These are phyloP conservation scores for Hesperia comma DNA, from an alignment of 2,888 invertebrate genomes.

Conservation along the genomic window DNA sequence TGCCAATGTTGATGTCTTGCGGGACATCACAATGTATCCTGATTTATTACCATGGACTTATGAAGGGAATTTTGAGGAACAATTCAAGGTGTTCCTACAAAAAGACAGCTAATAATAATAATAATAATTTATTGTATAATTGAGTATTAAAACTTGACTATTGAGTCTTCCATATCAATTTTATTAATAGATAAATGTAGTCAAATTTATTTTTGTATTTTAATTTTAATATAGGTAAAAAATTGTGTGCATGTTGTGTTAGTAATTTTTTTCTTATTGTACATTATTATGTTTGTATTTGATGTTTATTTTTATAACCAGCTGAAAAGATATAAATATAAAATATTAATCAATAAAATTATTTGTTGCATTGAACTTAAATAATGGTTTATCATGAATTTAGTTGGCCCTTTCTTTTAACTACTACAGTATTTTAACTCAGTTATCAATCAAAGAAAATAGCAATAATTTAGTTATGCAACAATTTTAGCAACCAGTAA, in stretches of 20 bases:
- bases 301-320: too few species aligned
- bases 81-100: conserved; percentile 72
- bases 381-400: too few species aligned
- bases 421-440: too few species aligned
- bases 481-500: too few species aligned
- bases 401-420: too few species aligned
- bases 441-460: too few species aligned
- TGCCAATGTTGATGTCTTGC: conserved; percentile 61
- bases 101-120: conserved; percentile 43
- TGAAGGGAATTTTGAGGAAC: conserved; percentile 74
- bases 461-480: too few species aligned
- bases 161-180: neutral
- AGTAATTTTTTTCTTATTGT: neutral
- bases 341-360: too few species aligned
- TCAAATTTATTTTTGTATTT: neutral
- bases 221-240: neutral
- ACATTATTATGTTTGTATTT: too few species aligned
- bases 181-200: neutral
- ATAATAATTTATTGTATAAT: neutral
- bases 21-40: conserved; percentile 70
- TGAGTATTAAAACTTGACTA: neutral
- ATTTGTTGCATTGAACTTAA: too few species aligned
- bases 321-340: too few species aligned
- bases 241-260: neutral
- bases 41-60: conserved; percentile 77